phyloP scores from a whole-genome alignment of 92 coral and sea anemone genomes.

The Paragorgia papillata region DNA sequence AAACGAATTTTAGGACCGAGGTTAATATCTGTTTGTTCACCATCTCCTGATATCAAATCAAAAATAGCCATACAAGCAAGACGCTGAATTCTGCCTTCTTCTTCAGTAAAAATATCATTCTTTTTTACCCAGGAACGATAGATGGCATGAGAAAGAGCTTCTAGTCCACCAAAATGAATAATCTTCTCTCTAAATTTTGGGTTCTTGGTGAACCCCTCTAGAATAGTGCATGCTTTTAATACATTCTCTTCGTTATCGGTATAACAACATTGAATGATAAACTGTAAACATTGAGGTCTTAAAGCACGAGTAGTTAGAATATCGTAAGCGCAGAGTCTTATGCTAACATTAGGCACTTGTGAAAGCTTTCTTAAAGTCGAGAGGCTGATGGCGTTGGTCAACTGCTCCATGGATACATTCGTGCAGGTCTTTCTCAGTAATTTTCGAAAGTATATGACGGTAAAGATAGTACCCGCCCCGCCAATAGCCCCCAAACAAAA shows the following conservation, averaged over 20 bases:
- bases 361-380: conserved; percentile 76
- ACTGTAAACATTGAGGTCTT: conserved; percentile 69
- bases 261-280: conserved; percentile 67
- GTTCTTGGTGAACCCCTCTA: conserved; percentile 75
- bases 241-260: conserved; percentile 68
- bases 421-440: conserved; percentile 76
- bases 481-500: conserved; percentile 21
- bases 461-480: conserved; percentile 78
- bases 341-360: conserved; percentile 76
- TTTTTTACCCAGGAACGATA: conserved; percentile 76
- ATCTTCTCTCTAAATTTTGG: conserved; percentile 60
- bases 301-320: conserved; percentile 75
- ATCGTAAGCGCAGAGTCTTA: conserved; percentile 81
- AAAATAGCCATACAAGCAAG: conserved; percentile 75
- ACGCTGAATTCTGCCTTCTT: conserved; percentile 68
- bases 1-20: conserved; percentile 43
- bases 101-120: conserved; percentile 57
- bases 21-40: conserved; percentile 38
- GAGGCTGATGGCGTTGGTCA: conserved; percentile 72
- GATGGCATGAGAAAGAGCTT: conserved; percentile 72
- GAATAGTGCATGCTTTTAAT: conserved; percentile 77
- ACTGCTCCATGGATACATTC: conserved; percentile 64
- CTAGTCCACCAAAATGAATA: conserved; percentile 64
- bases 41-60: conserved; percentile 75
- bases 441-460: conserved; percentile 72